Base-by-base conservation (phyloP, 2,113 vertebrate genomes). In the Oreotrochilus melanogaster region DNA sequence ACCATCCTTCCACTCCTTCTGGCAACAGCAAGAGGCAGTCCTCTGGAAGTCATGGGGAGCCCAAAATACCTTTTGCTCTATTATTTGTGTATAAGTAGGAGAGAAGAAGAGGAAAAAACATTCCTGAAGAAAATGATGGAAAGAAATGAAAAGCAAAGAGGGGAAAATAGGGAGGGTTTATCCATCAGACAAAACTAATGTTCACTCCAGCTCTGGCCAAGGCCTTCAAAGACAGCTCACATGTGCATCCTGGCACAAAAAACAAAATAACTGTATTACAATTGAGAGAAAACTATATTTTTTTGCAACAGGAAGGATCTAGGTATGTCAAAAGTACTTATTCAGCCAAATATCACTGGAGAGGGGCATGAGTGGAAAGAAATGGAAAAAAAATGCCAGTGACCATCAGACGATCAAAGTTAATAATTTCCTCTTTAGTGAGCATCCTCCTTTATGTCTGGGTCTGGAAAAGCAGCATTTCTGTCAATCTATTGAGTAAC, bases 181-280 rank as follows among this genome's bases (percentile, higher is more conserved):
- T 57, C 22, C 42, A 23, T 75, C 27, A 37, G 18, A 9, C 25
- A 78, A 75, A 92, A 54, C 4, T 78, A 12, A 14, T 66, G 14
- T 33, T 88, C 22, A 56, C 7, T 5, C 9, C 27, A 60, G 31
- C 24, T 14, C 22, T 7, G 24, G 66, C 28, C 28, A 37, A 91
- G 18, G 14, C 35, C 62, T 92, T 82, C 56, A 86, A 42, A 86
- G 35, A 12, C 10, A 31, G 45, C 16, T 92, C 33, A 25, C 42
- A 13, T 50, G 25, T 71, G 14, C 13, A 39, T 31, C 42, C 45
- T 71, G 53, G 24, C 31, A 78, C 31, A 56, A 35, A 10, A 53
- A 4, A 18, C 53, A 75, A 72, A 84, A 75, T 2, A 67, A 0
- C 2, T 0, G 7, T 18, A 19, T 43, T 51, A 47, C 0, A 2